Base-by-base conservation (phyloP, 2,113 vertebrate genomes). In the Grantiella picta region DNA sequence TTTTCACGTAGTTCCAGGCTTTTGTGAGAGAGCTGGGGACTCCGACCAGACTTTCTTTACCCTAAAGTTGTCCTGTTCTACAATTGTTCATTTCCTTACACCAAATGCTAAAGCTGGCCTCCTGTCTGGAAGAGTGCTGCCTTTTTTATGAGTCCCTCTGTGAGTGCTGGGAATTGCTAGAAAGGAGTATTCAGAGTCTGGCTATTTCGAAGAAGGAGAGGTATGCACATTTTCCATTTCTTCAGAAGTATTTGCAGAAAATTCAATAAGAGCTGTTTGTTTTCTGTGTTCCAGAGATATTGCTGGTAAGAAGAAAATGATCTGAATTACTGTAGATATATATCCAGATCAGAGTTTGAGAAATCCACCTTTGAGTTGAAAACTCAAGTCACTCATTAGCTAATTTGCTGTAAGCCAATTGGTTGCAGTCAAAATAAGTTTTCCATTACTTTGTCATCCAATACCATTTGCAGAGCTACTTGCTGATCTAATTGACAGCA, bases 401-500 rank as follows among this genome's bases (percentile, higher is more conserved):
- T 60, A 81, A 94, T 88, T 94, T 96, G n/a, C 63, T 92, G 45
- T 60, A 88, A 87, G 44, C 31, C 52, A 75, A 69, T 71, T 88
- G 56, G 29, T 57, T 90, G 44, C 63, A 81, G 71, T 86, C 82
- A 94, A 94, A 95, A 72, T 61, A 88, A 79, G 65, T 94, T 94
- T 96, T 95, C 61, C 76, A 59, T 86, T 86, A 72, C 61, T 92
- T 78, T 64, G 82, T 92, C 69, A 77, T 90, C 56, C 66, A 91
- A 20, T 70, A 44, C 40, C 20, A 29, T 81, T 91, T 94, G 72
- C 72, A 96, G 72, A 93, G 35, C 33, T 90, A 42, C 79, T 93
- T 86, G 35, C 27, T 95, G 94, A 94, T 93, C 60, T 89, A 93
- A 96, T 76, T 95, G 91, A 94, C 88, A 93, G 85, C 50, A 94